phyloP scores from a whole-genome alignment of 2,113 vertebrate species.

The Macquaria ambigua region DNA sequence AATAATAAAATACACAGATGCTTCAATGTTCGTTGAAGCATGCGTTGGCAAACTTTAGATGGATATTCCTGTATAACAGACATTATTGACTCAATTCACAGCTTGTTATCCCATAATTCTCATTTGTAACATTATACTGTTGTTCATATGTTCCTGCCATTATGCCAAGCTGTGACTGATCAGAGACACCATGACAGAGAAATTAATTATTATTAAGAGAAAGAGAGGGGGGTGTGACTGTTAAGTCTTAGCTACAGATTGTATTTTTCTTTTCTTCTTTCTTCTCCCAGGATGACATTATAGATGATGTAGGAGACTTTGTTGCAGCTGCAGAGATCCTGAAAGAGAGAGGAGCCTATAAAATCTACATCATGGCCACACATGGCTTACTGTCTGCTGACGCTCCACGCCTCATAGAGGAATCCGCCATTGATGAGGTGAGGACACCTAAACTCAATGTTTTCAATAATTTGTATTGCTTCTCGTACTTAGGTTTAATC shows the following conservation, averaged over 20 bases:
- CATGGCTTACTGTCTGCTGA: slow-evolving; percentile 97
- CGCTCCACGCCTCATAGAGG: slow-evolving; percentile 95
- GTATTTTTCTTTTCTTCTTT: background rate
- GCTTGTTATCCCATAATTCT: background rate
- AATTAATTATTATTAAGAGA: background rate
- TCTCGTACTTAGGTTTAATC: background rate
- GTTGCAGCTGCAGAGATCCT: slow-evolving; percentile 97
- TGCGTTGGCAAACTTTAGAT: background rate
- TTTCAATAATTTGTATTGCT: background rate
- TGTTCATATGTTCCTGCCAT: background rate
- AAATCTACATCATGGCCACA: slow-evolving; percentile 99
- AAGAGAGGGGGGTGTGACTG: background rate
- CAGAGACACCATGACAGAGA: background rate
- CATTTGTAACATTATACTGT: background rate
- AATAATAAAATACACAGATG: no score
- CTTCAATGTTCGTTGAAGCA: no score
- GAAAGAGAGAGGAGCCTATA: slow-evolving; percentile 97
- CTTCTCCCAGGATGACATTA: slow-evolving; percentile 93
- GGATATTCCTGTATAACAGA: background rate
- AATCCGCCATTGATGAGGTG: slow-evolving; percentile 96
- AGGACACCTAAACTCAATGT: background rate
- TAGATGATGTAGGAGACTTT: slow-evolving; percentile 97
- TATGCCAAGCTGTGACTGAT: background rate
- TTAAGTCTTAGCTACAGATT: background rate
- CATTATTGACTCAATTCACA: background rate